Conservation (phyloP, 2,113 vertebrate species). For the Cavia porcellus region DNA sequence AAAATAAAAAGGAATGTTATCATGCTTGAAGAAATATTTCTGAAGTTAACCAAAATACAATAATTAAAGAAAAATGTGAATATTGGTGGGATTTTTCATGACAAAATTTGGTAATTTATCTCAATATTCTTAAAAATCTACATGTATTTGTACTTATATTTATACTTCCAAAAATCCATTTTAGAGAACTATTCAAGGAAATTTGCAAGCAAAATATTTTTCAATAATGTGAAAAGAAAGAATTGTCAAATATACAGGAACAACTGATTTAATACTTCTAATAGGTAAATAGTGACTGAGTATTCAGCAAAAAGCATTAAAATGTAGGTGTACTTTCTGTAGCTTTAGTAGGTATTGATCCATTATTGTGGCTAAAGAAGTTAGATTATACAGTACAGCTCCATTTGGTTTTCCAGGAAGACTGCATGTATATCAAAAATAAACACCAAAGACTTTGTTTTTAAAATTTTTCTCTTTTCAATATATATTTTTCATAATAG, state of each 20-base stretch:
- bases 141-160: not conserved
- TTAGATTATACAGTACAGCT: not conserved
- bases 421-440: conserved; percentile 11
- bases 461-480: conserved; percentile 9
- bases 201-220: not conserved
- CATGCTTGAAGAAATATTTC: not conserved
- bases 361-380: not conserved
- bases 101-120: not conserved
- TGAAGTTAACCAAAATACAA: not conserved
- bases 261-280: not conserved
- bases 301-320: not conserved
- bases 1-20: conserved; percentile 28
- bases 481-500: not conserved
- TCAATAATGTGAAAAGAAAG: not conserved
- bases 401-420: not conserved
- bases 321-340: not conserved
- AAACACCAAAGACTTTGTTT: not conserved
- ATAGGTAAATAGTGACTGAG: not conserved
- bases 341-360: not conserved
- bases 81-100: not conserved
- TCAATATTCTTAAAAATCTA: not conserved
- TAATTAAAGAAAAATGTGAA: not conserved
- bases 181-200: not conserved
- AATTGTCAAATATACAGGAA: not conserved
- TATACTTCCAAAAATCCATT: not conserved